Base-by-base conservation (phyloP, 2,888 invertebrate species). In the Polymixis lichenea region DNA sequence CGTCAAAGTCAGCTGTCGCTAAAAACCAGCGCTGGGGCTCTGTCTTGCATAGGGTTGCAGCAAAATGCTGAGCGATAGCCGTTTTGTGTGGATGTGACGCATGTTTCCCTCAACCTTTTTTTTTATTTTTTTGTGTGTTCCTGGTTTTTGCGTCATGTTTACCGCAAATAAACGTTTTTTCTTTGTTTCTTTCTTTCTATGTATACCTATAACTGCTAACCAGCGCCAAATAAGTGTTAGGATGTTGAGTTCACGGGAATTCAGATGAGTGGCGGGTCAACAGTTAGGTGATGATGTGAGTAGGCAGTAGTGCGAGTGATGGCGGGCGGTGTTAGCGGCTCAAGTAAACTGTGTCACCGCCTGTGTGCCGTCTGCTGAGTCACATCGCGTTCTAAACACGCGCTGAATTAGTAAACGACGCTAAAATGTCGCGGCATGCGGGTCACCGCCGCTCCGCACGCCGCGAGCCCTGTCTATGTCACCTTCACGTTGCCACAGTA, bases 291-390 rank as follows among this genome's bases (percentile, higher is more conserved):
- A 43, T 28, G 53, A 43, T 28, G 13, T n/a, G 43, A 72, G 72
- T 22, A 53, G 7, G 25, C 49, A 70, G 8, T 13, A 15, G 32
- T n/a, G 72, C 43, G n/a, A 55, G 43, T 17, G 17, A 8, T 25
- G 67, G 19, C 25, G 17, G 6, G 25, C 19, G n/a, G n/a, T 19
- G 19, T 25, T 19, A 17, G 43, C 19, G 19, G 19, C 11, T 46
- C 74, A 74, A 73, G 75, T 25, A 49, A 73, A 73, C 73, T 46
- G 25, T 73, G 73, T 74, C 75, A 58, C 17, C 56, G 49, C 25
- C 28, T n/a, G 53, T 72, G 43, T 53, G 43, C n/a, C 22, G 28
- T 17, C n/a, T 66, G 65, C 8, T 72, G 72, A 43, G 46, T 56
- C 46, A 73, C 74, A 74, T 73, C 19, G n/a, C 32, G 74, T 19